These are phyloP conservation scores for Sinonovacula constricta DNA, from an alignment of 1,140 invertebrate genomes.

Conservation along the genomic window DNA sequence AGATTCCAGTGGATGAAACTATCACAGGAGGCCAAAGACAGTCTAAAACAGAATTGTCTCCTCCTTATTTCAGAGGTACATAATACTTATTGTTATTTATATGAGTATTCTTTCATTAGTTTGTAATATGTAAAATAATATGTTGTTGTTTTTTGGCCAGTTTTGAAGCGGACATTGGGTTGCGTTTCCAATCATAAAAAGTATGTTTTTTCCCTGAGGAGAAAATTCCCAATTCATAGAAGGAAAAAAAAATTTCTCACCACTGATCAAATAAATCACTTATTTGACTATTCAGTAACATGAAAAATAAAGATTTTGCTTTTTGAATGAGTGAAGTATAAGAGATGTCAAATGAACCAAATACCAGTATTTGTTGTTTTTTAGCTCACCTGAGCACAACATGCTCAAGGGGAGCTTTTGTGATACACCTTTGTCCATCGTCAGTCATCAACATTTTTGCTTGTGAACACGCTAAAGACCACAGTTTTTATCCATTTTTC, in stretches of 20 bases:
- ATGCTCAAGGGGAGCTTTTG: too few species aligned
- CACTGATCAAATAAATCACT: background rate
- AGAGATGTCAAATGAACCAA: background rate
- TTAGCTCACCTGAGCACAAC: too few species aligned
- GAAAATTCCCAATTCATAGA: background rate
- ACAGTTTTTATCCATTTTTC: too few species aligned
- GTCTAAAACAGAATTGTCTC: slow-evolving; percentile 25
- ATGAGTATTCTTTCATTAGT: background rate
- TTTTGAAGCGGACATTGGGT: background rate
- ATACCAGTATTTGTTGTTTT: slow-evolving; percentile 4
- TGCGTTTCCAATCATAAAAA: too few species aligned
- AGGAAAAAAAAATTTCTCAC: background rate
- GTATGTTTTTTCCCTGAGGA: too few species aligned
- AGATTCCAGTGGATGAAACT: slow-evolving; percentile 35
- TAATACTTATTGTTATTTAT: background rate
- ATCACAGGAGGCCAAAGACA: slow-evolving; percentile 11
- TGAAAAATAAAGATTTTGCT: background rate
- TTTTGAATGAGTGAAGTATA: too few species aligned
- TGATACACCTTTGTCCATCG: too few species aligned
- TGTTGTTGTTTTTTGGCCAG: background rate
- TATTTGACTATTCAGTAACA: too few species aligned
- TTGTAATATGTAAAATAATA: background rate
- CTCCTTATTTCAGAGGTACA: slow-evolving; percentile 27
- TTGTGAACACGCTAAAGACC: too few species aligned
- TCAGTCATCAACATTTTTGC: too few species aligned